These are phyloP conservation scores for Tipula lateralis DNA, from an alignment of 2,888 invertebrate genomes.

Conservation along the genomic window DNA sequence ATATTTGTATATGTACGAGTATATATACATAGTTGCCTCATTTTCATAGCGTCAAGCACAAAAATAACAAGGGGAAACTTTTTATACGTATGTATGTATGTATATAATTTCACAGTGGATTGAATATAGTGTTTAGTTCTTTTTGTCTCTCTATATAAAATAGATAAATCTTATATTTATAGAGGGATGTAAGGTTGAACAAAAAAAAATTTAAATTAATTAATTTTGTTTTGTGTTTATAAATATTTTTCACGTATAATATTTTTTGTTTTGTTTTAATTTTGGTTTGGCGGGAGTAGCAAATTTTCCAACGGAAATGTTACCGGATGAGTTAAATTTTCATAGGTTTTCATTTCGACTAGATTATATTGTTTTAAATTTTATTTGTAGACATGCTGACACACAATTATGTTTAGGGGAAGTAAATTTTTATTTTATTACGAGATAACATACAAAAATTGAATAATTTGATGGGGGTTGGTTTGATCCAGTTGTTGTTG, in stretches of 20 bases:
- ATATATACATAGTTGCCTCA: background rate
- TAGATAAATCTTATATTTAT: slow-evolving; percentile 24
- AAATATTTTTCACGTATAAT: background rate
- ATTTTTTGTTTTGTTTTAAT: background rate
- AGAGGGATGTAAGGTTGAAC: slow-evolving; percentile 11
- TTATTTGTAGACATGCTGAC: background rate
- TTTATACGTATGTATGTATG: background rate
- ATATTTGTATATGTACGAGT: background rate
- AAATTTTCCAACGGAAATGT: background rate
- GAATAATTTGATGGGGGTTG: background rate
- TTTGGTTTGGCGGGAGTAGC: background rate
- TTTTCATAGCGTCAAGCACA: slow-evolving; percentile 1
- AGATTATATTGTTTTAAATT: background rate
- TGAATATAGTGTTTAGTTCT: background rate
- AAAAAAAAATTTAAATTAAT: background rate
- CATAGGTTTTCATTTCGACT: background rate
- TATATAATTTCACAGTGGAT: background rate
- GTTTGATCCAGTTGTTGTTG: background rate
- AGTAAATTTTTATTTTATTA: background rate
- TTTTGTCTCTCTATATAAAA: background rate
- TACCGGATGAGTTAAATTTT: slow-evolving; percentile 24
- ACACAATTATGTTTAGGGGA: background rate
- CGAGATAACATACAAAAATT: background rate
- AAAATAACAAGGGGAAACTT: background rate
- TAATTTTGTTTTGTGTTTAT: background rate